Evolutionary conservation across 2,888 invertebrate species (phyloP), one percentile per base, ranked within the genome.

Genomic region (Cyrtodaria siliqua): DNA sequence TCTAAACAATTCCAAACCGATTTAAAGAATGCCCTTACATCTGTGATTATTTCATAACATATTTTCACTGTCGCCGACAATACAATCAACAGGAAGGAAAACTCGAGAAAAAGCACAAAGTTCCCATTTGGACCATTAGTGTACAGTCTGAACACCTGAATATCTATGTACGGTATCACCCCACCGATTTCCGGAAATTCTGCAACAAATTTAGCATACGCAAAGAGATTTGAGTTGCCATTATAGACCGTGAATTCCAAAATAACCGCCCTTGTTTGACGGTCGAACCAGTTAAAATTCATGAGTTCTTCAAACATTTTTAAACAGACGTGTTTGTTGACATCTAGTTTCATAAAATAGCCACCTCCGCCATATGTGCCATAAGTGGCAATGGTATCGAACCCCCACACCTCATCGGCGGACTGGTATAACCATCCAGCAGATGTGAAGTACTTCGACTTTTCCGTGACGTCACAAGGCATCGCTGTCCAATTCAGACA

Each of bases 1-100:
- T 93, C 93, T 8, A 92, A 85, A 26, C 90, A 81, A 69, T 91
- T 92, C 94, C 94, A 94, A 71, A 92, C 91, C 52, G 89, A 85
- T 12, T 73, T 79, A 76, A 93, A 91, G 72, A 91, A 93, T 4
- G 55, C 52, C 26, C 27, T 23, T n/a, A 72, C 79, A 56, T 86
- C 71, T 8, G 75, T 80, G 20, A 16, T 67, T 14, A 89, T 26
- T 26, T 76, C 73, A 27, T 71, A 74, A 1, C 82, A 26, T 14
- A 79, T 62, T 27, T 73, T 68, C 6, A 86, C 56, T 0, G 76
- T 79, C 14, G 80, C 79, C 3, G 75, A 38, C 2, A 86, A 42
- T 9, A 83, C 75, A 6, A 79, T 20, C 16, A 79, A 49, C 1
- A 83, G 20, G 50, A 83, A 84, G 14, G 81, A 49, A 24, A 88